Evolutionary conservation across 2,888 invertebrate genomes (phyloP), one percentile per base, ranked within the genome.

Genomic region (Sphaeridia pumilis): DNA sequence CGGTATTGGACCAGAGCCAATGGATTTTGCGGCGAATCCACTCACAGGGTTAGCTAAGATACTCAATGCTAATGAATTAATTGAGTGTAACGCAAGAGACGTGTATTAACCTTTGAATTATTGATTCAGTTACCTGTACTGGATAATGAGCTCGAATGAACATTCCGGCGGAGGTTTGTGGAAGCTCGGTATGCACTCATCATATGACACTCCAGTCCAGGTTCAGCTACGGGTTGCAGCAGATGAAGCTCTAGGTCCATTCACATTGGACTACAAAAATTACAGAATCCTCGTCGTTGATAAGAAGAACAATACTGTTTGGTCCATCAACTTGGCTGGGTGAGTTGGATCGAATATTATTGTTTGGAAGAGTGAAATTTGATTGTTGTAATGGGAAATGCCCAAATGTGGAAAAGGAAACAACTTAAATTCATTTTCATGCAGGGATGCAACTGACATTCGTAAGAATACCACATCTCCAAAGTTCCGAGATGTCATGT

Each of bases 11-110:
- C 76, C 77, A 4, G 77, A 80, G 63, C 85, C 90, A 0, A 76
- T 79, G 52, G 85, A 87, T 66, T 78, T 94, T 62, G 84, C 88
- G 73, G 85, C 90, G 0, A 94, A 94, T 74, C 88, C 94, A 28
- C 82, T 86, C 66, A 93, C 93, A 70, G 94, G 93, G 78, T 84
- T 41, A 14, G 20, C 41, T 41, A 12, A 7, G 7, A 17, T 12
- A 14, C 41, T 12, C 7, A 12, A 7, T 12, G 20, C 7, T 10
- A 12, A 14, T 17, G n/a, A 7, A 31, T 17, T 12, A n/a, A 42
- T 17, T 31, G 3, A 26, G 14, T 2, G 25, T 7, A 7, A 41
- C 7, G 7, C 17, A n/a, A n/a, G 17, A 41, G 12, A 41, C 17
- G n/a, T n/a, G n/a, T n/a, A n/a, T n/a, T n/a, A n/a, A n/a, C n/a